Evolutionary conservation across 2,888 invertebrate genomes (phyloP), one percentile per base, ranked within the genome.

Genomic region (Ormyrus pomaceus): DNA sequence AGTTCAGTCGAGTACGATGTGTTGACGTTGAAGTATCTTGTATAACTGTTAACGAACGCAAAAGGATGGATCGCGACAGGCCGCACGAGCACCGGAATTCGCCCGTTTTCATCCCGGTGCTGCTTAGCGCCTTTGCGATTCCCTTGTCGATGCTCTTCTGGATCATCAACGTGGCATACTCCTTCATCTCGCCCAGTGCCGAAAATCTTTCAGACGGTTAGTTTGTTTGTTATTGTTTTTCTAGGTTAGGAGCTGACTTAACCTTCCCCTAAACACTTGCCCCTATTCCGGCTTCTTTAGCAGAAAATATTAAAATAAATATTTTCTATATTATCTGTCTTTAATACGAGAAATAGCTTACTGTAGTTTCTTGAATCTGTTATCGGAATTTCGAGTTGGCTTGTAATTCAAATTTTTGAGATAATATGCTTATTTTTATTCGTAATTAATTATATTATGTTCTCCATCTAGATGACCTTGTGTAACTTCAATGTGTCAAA

Each of bases 81-180:
- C 46, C 34, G 34, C 34, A 75, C 34, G 75, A 79, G 34, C 56
- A 77, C 11, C 69, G 79, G 65, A 51, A 34, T 0, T 87, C 88
- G 10, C 84, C 85, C 6, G 86, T 89, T 46, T 87, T 93, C 83
- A 86, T 94, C 85, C 94, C 94, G 78, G 92, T 95, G 59, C 86
- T 95, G 3, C 88, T 95, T 53, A 94, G 94, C 86, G 93, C 94
- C 5, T 91, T 95, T 81, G 93, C 95, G 3, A 94, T 96, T 86
- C 95, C 95, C 7, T 85, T 95, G n/a, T 95, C 96, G 0, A 93
- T 95, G 92, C 92, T 95, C 46, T 93, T 96, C 91, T 96, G 95
- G 95, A 92, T 94, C 83, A 92, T 94, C 45, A 95, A 95, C 90
- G 91, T 95, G 83, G 91, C 94, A n/a, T 94, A 95, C 87, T 93